Base-by-base conservation (phyloP, 2,888 invertebrate species). In the Thymelicus acteon region DNA sequence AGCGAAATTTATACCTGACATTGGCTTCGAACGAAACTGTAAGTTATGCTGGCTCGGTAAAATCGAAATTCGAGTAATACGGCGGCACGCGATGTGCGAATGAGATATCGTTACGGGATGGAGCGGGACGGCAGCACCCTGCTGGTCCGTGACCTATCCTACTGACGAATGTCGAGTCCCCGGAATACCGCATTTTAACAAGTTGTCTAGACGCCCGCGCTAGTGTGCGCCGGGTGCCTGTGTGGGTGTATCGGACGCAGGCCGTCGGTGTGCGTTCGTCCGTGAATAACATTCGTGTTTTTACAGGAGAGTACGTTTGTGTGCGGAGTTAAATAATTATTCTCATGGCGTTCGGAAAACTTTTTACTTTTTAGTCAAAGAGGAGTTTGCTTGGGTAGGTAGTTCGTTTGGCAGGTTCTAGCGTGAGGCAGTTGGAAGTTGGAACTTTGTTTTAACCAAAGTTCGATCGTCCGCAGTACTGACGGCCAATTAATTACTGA, bases 101-200 rank as follows among this genome's bases (percentile, higher is more conserved):
- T 72, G 73, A 78, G 77, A 75, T 77, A 79, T 74, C 66, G 72
- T 72, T 76, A 79, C 77, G 72, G 24, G 86, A 74, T 67, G 77
- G 87, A 91, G 80, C 75, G 85, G 79, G 91, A 91, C 72, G 75
- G 79, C 77, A 70, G 80, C 79, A 81, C 81, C 84, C 85, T 70
- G 70, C 70, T 88, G 85, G 91, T 92, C 93, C 93, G 93, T 92
- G 93, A 93, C 93, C 93, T 93, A 93, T 93, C 93, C 93, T 92
- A 93, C 93, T 92, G 88, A 90, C 90, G 92, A 93, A 92, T 91
- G 91, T 89, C 90, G 92, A 89, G 90, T 83, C 91, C 89, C 91
- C 91, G 91, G 92, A 93, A 92, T 90, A 89, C 85, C 85, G 87
- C 87, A 85, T 88, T 90, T 91, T 91, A 91, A 90, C 92, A 86